Evolutionary conservation across 1,140 invertebrate species (phyloP), one percentile per base, ranked within the genome.

Genomic region (Wiebesia pumilae): DNA sequence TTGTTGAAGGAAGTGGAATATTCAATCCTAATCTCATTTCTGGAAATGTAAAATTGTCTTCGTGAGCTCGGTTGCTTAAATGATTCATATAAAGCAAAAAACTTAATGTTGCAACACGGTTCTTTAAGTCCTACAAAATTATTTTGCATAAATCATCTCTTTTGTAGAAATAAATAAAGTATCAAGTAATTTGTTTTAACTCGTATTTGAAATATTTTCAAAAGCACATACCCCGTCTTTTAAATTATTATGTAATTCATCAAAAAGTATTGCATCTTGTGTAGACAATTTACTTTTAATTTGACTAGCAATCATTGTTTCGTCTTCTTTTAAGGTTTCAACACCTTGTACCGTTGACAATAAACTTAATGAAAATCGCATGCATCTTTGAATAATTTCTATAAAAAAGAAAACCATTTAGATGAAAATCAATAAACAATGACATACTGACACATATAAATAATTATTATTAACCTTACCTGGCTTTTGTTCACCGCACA

Each of bases 401-500:
- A 33, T 2, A 81, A 88, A 84, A 69, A 58, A 65, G 35, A 6
- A 73, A 62, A 38, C 81, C 79, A 87, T 75, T 1, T 40, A 69
- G 51, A 75, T 81, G 67, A 78, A 24, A 40, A 77, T 58, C 62
- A 54, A 81, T 51, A 62, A 78, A 16, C 75, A 38, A 30, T 38
- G 24, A 21, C 51, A 43, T 27, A 30, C 9, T 47, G 54, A 54
- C 54, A 54, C 54, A 35, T 35, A 80, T 85, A 58, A 82, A 62
- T 51, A 65, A 83, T 81, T 40, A 67, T n/a, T 73, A 81, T 88
- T 89, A 88, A 91, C 87, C 88, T 91, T 88, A 93, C 93, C 93
- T 93, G 91, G 91, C 54, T 93, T 93, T 86, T 94, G 92, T 83
- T 94, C 93, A 21, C 93, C 93, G 69, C 91, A 93, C 69, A 94